Conservation (phyloP, 2,797 vertebrate genomes). For the Ibycter americanus region DNA sequence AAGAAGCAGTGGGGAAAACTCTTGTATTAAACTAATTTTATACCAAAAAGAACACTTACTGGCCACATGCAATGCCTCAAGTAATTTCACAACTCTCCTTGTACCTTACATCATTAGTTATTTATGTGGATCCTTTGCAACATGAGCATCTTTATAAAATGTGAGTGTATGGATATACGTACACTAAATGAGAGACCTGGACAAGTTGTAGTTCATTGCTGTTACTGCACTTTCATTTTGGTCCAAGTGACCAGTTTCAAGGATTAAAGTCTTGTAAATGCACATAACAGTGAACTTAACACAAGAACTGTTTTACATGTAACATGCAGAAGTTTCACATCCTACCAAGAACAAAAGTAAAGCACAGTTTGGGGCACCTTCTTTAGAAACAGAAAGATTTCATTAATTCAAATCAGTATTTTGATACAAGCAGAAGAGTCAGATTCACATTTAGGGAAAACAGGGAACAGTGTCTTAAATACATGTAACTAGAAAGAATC, state of each 20-base stretch:
- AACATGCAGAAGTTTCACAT: background rate
- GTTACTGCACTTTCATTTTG: background rate
- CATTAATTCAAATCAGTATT: background rate
- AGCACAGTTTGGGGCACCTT: background rate
- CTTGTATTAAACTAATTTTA: background rate
- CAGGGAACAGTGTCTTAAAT: background rate
- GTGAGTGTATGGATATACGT: background rate
- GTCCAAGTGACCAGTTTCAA: background rate
- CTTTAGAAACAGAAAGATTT: background rate
- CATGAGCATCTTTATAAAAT: background rate
- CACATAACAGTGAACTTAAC: background rate
- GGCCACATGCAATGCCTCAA: background rate
- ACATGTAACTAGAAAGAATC: background rate
- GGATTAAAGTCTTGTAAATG: background rate
- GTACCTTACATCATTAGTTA: background rate
- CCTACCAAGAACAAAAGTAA: background rate
- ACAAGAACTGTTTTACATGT: background rate
- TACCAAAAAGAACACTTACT: background rate
- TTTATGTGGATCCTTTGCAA: background rate
- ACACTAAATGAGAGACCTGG: background rate
- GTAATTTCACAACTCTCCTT: background rate
- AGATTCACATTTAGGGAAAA: background rate
- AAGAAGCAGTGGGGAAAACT: background rate
- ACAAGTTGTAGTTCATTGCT: background rate
- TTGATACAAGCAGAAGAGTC: background rate